A percentile compares a stretch with the other conserved stretches of the same genome.
These are phyloP conservation scores for Ancistrus triradiatus DNA, from an alignment of 2,113 vertebrate species.

Conservation along the genomic window DNA sequence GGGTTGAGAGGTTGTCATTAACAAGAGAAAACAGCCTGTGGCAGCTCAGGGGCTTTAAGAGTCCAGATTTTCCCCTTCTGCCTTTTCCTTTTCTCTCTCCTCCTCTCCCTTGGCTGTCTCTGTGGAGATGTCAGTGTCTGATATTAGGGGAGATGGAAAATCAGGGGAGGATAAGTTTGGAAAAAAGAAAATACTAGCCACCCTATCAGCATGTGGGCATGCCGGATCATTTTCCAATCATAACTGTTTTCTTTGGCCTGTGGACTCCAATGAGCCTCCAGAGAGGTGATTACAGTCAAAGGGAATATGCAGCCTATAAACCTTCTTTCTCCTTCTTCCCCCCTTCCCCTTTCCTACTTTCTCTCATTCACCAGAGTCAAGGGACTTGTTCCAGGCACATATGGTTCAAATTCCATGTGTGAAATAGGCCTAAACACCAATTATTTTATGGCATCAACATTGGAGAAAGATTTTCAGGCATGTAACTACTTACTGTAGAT, in stretches of 20 bases:
- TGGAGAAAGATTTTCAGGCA: conserved; percentile 58
- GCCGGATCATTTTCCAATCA: conserved; percentile 61
- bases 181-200: conserved; percentile 49
- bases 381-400: conserved; percentile 56
- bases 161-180: conserved; percentile 24
- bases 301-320: conserved; percentile 51
- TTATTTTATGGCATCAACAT: conserved; percentile 66
- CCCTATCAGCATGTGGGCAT: conserved; percentile 60
- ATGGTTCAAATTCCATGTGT: conserved; percentile 62
- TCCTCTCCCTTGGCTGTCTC: conserved; percentile 20
- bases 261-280: conserved; percentile 55
- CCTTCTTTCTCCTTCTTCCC: conserved; percentile 40
- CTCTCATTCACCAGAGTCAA: conserved; percentile 37
- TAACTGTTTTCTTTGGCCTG: conserved; percentile 60
- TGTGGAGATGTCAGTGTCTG: conserved; percentile 27
- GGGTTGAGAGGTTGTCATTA: conserved; percentile 68
- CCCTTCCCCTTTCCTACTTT: conserved; percentile 16
- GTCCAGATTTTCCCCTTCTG: conserved; percentile 51
- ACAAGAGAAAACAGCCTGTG: conserved; percentile 69
- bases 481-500: conserved; percentile 57
- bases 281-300: conserved; percentile 53
- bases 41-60: conserved; percentile 53
- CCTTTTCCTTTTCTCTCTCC: conserved; percentile 34
- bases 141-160: conserved; percentile 29
- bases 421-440: conserved; percentile 65